Evolutionary conservation across 1,140 invertebrate species (phyloP), one percentile per base, ranked within the genome.

Genomic region (Drosophila setifemur): DNA sequence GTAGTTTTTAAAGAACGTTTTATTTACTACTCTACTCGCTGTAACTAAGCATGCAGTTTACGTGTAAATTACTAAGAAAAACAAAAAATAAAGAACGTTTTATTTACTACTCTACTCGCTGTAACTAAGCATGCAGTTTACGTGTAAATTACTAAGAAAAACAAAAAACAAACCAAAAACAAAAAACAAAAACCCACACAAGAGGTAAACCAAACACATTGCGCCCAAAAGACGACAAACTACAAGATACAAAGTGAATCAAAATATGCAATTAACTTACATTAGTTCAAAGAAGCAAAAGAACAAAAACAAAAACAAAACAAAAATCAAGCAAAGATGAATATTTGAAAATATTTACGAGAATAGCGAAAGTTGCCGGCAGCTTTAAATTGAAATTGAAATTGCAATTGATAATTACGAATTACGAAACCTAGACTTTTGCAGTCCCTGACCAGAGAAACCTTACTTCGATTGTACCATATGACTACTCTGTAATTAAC

Each of bases 1-100:
- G 78, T 82, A 83, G 78, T 83, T 74, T 72, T 83, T 54, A 85
- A 85, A 43, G 35, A 50, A 85, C 81, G 35, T 79, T 85, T 86
- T 79, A 86, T 35, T 52, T 43, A 52, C 63, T 64, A 72, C 77
- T 78, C 78, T 43, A 75, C 66, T 85, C 81, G 83, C 79, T 85
- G 79, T 86, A 85, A 86, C 78, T 81, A 81, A 85, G 78, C 75
- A 60, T 66, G 39, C 49, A 78, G 60, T 39, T 42, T 37, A 77
- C 45, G 33, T 50, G 66, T 67, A 67, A 58, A 71, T 64, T 73
- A 63, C 26, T 43, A n/a, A n/a, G n/a, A n/a, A n/a, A n/a, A n/a
- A n/a, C n/a, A n/a, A n/a, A n/a, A n/a, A n/a, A n/a, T 54, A 85
- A 85, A 43, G 35, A 50, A 85, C 81, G 35, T 79, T 85, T 86